A percentile compares a stretch with the other conserved stretches of the same genome.
phyloP scores from a whole-genome alignment of 2,888 invertebrate species.

The Ennomos erosarius region DNA sequence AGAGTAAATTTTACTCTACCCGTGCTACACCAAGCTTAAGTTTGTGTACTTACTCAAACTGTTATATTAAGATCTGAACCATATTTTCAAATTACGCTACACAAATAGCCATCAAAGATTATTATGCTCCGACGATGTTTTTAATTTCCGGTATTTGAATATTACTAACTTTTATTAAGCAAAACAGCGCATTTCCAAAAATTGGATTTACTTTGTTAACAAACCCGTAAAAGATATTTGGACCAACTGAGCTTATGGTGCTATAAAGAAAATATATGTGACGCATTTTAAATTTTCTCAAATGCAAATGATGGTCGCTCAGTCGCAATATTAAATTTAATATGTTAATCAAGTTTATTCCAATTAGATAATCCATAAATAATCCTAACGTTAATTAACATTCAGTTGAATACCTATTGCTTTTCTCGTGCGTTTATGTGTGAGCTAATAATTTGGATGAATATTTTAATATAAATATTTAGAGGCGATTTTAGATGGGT shows the following conservation, averaged over 20 bases:
- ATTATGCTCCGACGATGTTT: constrained; percentile 16
- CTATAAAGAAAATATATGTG: constrained; percentile 35
- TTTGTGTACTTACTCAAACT: too few species aligned
- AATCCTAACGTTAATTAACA: constrained; percentile 22
- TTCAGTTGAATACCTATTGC: constrained; percentile 10
- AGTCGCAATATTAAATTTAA: constrained; percentile 26
- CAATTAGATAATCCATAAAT: constrained; percentile 40
- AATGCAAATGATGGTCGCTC: constrained; percentile 22
- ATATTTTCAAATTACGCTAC: constrained; percentile 12
- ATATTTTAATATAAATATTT: not conserved
- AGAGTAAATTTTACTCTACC: too few species aligned
- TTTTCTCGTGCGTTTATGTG: constrained; percentile 15
- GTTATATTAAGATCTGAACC: constrained; percentile 1
- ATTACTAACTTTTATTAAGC: constrained; percentile 18
- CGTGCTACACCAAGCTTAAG: too few species aligned
- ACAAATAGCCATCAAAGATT: constrained; percentile 15
- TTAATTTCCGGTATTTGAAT: constrained; percentile 31
- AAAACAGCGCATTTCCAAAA: constrained; percentile 26
- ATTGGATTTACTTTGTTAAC: constrained; percentile 29
- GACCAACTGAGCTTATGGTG: constrained; percentile 20
- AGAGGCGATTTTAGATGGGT: too few species aligned
- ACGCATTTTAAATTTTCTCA: constrained; percentile 23
- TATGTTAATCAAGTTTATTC: constrained; percentile 38
- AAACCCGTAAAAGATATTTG: constrained; percentile 14
- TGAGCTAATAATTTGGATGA: constrained; percentile 6